phyloP scores from a whole-genome alignment of 1,140 invertebrate species.

The Macrobrachium nipponense region DNA sequence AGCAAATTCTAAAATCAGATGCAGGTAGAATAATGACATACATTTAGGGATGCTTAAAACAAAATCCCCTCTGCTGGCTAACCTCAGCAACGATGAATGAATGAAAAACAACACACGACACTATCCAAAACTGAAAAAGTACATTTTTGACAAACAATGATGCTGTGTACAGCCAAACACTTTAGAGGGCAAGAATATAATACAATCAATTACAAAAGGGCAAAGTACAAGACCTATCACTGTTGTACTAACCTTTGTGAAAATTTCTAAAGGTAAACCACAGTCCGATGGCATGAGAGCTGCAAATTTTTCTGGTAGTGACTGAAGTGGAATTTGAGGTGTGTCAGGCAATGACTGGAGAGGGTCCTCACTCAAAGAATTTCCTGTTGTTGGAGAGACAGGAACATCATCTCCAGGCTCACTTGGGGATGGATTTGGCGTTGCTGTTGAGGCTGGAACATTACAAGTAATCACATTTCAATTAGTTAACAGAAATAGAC shows the following conservation, averaged over 20 bases:
- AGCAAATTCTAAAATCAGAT: too few species aligned
- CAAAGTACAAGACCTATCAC: background rate
- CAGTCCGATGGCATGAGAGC: constrained; percentile 74
- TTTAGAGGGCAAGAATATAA: background rate
- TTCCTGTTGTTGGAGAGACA: constrained; percentile 46
- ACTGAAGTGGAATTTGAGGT: constrained; percentile 25
- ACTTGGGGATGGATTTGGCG: constrained; percentile 58
- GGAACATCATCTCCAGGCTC: constrained; percentile 59
- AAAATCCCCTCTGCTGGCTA: too few species aligned
- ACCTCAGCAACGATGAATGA: too few species aligned
- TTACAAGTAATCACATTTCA: background rate
- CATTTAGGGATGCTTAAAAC: too few species aligned
- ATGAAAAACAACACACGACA: too few species aligned
- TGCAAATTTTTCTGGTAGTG: constrained; percentile 59
- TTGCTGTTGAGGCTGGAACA: constrained; percentile 50
- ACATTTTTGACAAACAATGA: too few species aligned
- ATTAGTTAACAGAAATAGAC: too few species aligned
- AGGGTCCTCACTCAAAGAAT: constrained; percentile 23
- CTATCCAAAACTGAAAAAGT: too few species aligned
- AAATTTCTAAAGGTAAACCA: constrained; percentile 89
- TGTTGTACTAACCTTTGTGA: constrained; percentile 78
- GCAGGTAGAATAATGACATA: too few species aligned
- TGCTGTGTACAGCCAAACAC: too few species aligned
- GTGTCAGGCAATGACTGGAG: constrained; percentile 9
- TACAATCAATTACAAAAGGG: background rate